phyloP scores from a whole-genome alignment of 2,888 invertebrate species.

The Ichneumoninae sp. region DNA sequence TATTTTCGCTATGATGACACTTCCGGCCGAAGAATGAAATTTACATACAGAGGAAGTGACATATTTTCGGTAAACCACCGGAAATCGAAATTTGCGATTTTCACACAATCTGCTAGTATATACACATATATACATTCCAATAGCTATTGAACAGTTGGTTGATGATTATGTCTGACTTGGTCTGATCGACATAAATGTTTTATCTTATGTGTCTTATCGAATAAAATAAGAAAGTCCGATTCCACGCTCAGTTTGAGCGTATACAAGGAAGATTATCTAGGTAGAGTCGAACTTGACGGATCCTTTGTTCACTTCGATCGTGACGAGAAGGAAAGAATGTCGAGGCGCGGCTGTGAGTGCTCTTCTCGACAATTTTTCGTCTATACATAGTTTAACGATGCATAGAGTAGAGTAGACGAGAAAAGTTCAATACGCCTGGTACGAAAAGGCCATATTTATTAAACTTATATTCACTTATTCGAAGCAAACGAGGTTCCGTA shows the following conservation, averaged over 20 bases:
- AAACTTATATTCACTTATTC: slow-evolving; percentile 3
- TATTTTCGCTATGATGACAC: too few species aligned
- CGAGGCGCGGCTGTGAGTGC: slow-evolving; percentile 53
- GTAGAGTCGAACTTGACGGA: neutral
- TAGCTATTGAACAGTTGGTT: neutral
- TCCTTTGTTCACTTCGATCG: slow-evolving; percentile 32
- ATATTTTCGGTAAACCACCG: too few species aligned
- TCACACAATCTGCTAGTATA: too few species aligned
- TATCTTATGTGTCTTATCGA: neutral
- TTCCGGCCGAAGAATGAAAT: too few species aligned
- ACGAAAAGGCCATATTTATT: slow-evolving; percentile 35
- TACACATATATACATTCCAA: neutral
- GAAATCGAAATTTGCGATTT: too few species aligned
- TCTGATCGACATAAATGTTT: neutral
- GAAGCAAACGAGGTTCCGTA: slow-evolving; percentile 20
- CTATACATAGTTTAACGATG: neutral
- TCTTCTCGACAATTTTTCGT: slow-evolving; percentile 42
- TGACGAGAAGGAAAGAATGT: slow-evolving; percentile 49
- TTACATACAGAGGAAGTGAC: too few species aligned
- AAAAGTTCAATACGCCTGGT: slow-evolving; percentile 29
- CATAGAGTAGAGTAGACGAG: slow-evolving; percentile 1
- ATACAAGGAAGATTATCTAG: neutral
- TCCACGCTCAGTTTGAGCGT: neutral
- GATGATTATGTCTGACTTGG: neutral
- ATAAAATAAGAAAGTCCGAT: neutral